A percentile compares a stretch with the other conserved stretches of the same genome.
phyloP scores from a whole-genome alignment of 2,797 vertebrate genomes.

The Xiphorhynchus erythropygius region DNA sequence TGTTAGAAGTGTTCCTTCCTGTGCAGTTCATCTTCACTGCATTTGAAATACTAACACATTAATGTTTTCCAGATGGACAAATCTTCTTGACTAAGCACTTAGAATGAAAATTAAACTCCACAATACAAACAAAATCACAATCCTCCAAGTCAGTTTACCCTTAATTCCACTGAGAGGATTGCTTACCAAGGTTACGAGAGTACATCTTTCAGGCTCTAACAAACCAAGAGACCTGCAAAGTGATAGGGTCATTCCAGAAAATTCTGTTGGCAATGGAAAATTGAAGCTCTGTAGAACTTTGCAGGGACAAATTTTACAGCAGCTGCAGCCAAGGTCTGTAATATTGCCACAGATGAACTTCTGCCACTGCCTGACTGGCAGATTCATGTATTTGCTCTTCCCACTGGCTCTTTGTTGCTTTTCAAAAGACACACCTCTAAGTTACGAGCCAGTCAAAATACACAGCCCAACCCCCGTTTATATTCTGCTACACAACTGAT shows the following conservation, averaged over 20 bases:
- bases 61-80: not conserved
- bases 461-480: conserved; percentile 60
- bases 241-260: not conserved
- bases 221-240: not conserved
- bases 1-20: not conserved
- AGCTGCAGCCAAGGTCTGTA: not conserved
- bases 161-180: not conserved
- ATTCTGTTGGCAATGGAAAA: not conserved
- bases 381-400: not conserved
- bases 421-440: conserved; percentile 14
- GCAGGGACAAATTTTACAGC: not conserved
- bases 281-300: not conserved
- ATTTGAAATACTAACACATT: not conserved
- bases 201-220: not conserved
- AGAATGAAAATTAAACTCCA: not conserved
- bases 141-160: not conserved
- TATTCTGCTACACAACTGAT: conserved; percentile 50
- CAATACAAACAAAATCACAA: not conserved
- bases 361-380: not conserved
- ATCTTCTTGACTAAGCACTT: not conserved
- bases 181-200: not conserved
- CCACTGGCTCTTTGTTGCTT: not conserved
- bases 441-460: conserved; percentile 61
- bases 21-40: not conserved
- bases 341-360: not conserved